phyloP scores from a whole-genome alignment of 2,797 vertebrate genomes.

The Squalus acanthias region DNA sequence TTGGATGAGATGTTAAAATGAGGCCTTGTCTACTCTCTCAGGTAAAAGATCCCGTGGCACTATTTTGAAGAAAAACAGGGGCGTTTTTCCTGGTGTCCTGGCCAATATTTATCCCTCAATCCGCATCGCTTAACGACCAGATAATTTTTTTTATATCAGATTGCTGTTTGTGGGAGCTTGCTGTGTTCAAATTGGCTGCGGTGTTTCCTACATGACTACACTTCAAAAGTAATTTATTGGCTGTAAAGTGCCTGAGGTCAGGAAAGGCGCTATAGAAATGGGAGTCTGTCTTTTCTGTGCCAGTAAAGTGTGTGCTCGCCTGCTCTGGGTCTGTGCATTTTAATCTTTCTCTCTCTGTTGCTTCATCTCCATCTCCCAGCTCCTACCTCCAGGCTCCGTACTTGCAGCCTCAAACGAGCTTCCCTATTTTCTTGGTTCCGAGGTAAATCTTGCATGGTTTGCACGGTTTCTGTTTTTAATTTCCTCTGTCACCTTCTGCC shows the following conservation, averaged over 20 bases:
- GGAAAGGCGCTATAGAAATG: not conserved
- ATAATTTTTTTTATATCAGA: not conserved
- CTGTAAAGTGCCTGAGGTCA: not conserved
- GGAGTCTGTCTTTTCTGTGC: not conserved
- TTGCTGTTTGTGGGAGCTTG: not conserved
- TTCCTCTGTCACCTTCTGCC: no score
- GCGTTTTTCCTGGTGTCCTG: not conserved
- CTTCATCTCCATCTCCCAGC: slow-evolving; percentile 62
- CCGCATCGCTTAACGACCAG: no score
- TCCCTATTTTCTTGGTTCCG: slow-evolving; percentile 66
- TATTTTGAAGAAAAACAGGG: not conserved
- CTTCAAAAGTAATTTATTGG: not conserved
- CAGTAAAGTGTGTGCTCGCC: not conserved
- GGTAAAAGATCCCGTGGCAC: not conserved
- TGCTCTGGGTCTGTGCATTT: not conserved
- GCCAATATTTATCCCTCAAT: not conserved
- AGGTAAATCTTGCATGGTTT: slow-evolving; percentile 70
- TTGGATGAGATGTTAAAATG: not conserved
- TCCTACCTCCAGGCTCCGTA: slow-evolving; percentile 57
- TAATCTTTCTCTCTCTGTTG: slow-evolving; percentile 33
- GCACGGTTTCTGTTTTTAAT: not conserved
- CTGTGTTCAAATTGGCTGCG: not conserved
- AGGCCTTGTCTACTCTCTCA: no score
- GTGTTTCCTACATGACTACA: not conserved
- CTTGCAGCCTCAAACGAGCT: slow-evolving; percentile 64